Conservation (phyloP, 1,140 invertebrate species). For the Leptinotarsa lineolata region DNA sequence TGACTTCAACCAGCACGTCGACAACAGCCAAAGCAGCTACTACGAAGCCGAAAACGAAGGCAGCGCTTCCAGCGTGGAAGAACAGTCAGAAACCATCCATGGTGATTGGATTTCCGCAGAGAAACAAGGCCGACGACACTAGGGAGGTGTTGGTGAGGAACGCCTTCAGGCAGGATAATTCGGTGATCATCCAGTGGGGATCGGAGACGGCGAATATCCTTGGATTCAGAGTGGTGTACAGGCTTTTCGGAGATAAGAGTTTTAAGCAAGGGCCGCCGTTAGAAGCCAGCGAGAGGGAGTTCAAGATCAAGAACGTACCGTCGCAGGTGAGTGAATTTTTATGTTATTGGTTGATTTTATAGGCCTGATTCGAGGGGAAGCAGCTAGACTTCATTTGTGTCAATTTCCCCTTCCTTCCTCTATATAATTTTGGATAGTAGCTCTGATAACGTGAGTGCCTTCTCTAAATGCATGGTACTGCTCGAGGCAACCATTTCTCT, state of each 20-base stretch:
- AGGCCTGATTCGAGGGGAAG: no score
- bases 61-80: constrained; percentile 54
- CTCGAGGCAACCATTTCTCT: no score
- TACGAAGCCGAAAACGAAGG: constrained; percentile 50
- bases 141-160: constrained; percentile 84
- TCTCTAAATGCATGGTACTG: no score
- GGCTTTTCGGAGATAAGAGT: constrained; percentile 85
- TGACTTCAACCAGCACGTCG: constrained; percentile 50
- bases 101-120: constrained; percentile 69
- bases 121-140: constrained; percentile 65
- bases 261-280: constrained; percentile 88
- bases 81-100: constrained; percentile 64
- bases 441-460: no score
- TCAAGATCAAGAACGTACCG: constrained; percentile 90
- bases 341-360: no score
- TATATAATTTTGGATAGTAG: no score
- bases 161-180: constrained; percentile 82
- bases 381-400: no score
- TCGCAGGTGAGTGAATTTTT: constrained; percentile 66
- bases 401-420: no score
- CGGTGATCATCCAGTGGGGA: constrained; percentile 90
- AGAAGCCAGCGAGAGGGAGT: constrained; percentile 84
- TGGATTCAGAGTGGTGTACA: constrained; percentile 86
- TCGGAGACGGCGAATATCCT: constrained; percentile 82
- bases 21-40: constrained; percentile 50